These are phyloP conservation scores for Pyrocoelia pectoralis DNA, from an alignment of 2,888 invertebrate genomes.

Conservation along the genomic window DNA sequence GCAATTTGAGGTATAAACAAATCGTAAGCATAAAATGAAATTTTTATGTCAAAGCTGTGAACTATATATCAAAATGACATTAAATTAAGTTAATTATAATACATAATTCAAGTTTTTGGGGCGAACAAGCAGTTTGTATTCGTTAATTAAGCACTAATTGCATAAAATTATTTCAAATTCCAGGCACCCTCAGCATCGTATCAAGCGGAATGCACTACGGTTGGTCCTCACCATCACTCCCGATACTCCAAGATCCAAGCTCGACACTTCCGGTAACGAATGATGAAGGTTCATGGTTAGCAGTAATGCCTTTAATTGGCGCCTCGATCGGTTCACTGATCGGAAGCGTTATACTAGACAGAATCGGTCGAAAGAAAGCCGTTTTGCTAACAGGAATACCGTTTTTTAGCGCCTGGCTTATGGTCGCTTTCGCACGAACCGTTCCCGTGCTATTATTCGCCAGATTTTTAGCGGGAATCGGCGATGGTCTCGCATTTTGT, in stretches of 20 bases:
- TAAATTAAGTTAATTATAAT: slow-evolving; percentile 61
- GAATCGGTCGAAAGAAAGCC: slow-evolving; percentile 73
- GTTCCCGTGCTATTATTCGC: slow-evolving; percentile 65
- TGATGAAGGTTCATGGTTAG: slow-evolving; percentile 68
- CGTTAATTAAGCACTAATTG: too few relatives aligned
- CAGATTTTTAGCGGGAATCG: slow-evolving; percentile 65
- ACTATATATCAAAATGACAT: too few relatives aligned
- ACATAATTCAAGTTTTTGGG: too few relatives aligned
- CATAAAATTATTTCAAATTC: too few relatives aligned
- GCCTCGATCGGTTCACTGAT: slow-evolving; percentile 69
- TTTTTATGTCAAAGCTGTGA: too few relatives aligned
- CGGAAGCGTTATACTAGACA: slow-evolving; percentile 70
- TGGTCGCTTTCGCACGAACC: slow-evolving; percentile 67
- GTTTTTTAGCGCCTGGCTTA: slow-evolving; percentile 69
- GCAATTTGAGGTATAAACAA: too few relatives aligned
- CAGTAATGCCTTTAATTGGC: slow-evolving; percentile 71
- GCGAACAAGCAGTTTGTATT: too few relatives aligned
- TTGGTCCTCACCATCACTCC: slow-evolving; percentile 70
- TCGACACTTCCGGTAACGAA: slow-evolving; percentile 61
- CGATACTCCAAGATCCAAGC: slow-evolving; percentile 60
- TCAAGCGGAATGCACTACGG: slow-evolving; percentile 61
- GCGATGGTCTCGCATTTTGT: slow-evolving; percentile 59
- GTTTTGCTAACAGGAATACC: slow-evolving; percentile 68
- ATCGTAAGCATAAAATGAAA: too few relatives aligned
- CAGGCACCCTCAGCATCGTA: slow-evolving; percentile 55